phyloP scores from a whole-genome alignment of 2,888 invertebrate genomes.

The Zaprionus bogoriensis region DNA sequence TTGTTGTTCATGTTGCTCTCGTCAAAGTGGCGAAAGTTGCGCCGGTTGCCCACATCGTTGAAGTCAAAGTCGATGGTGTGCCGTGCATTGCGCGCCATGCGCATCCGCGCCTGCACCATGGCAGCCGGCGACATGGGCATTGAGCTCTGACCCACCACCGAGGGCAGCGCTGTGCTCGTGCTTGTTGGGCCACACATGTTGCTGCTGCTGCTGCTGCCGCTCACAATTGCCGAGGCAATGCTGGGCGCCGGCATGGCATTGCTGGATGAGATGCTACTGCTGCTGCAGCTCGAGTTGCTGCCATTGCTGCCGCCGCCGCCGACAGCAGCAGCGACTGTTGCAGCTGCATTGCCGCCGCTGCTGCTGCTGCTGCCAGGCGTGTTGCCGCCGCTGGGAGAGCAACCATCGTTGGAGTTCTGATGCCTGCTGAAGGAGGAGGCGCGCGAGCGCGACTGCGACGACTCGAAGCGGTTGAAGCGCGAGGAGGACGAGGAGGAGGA shows the following conservation, averaged over 20 bases:
- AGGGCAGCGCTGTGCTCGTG: conserved; percentile 54
- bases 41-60: conserved; percentile 82
- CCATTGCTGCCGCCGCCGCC: neutral
- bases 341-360: too few species aligned
- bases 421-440: conserved; percentile 83
- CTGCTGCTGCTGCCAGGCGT: conserved; percentile 50
- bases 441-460: conserved; percentile 83
- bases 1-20: conserved; percentile 84
- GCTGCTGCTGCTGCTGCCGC: conserved; percentile 45
- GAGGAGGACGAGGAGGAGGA: conserved; percentile 27
- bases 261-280: conserved; percentile 53
- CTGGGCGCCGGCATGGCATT: conserved; percentile 63
- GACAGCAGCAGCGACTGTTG: neutral
- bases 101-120: conserved; percentile 83
- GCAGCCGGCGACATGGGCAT: conserved; percentile 83
- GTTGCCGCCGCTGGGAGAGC: conserved; percentile 71
- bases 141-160: conserved; percentile 77
- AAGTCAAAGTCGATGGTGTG: conserved; percentile 80
- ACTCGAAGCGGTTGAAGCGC: conserved; percentile 86
- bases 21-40: conserved; percentile 87
- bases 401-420: conserved; percentile 79
- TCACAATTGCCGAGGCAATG: conserved; percentile 65
- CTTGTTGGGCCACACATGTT: conserved; percentile 21
- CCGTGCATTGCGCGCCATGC: conserved; percentile 79
- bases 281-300: conserved; percentile 45